These are phyloP conservation scores for Myrmecobius fasciatus DNA, from an alignment of 2,113 vertebrate species.

Conservation along the genomic window DNA sequence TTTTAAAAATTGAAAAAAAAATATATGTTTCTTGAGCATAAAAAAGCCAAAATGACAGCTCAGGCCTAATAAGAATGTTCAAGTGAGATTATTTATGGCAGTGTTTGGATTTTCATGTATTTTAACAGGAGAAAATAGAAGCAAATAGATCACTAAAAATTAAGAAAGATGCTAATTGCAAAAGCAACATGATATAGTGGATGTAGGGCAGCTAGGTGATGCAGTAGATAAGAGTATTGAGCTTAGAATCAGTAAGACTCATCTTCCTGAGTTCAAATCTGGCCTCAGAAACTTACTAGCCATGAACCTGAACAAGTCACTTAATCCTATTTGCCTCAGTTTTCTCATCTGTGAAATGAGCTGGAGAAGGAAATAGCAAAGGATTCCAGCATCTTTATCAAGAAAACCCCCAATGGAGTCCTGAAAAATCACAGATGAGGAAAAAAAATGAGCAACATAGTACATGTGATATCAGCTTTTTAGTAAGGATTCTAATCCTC, in stretches of 20 bases:
- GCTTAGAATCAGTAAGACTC: not conserved
- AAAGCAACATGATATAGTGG: not conserved
- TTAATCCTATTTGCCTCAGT: not conserved
- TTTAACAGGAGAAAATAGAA: not conserved
- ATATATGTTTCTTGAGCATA: no score
- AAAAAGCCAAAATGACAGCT: not conserved
- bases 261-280: not conserved
- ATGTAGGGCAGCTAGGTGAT: not conserved
- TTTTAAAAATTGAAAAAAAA: no score
- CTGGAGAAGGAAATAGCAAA: no score
- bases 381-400: no score
- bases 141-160: not conserved
- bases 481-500: not conserved
- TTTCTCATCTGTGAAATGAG: not conserved
- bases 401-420: not conserved
- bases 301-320: not conserved
- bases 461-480: not conserved
- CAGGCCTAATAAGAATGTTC: not conserved
- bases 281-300: not conserved
- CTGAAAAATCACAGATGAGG: not conserved
- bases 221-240: not conserved
- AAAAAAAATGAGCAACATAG: not conserved
- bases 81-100: not conserved
- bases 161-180: not conserved
- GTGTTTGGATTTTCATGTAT: not conserved